Percentiles rank a stretch among this genome's conserved stretches.
Evolutionary conservation across 2,888 invertebrate genomes (phyloP).

Genomic region (Aspidiotus destructor): DNA sequence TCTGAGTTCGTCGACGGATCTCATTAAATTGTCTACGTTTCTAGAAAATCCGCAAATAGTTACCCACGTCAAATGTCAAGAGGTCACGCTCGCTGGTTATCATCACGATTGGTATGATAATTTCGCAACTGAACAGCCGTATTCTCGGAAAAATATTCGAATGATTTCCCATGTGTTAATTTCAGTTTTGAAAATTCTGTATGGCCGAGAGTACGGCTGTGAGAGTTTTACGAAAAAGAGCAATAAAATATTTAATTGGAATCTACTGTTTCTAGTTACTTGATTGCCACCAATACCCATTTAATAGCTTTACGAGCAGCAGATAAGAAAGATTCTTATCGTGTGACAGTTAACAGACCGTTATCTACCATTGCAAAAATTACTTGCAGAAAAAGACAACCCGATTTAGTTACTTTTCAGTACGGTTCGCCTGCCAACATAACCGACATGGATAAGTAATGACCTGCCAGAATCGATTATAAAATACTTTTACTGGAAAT

Average conservation of each 20-base stretch:
- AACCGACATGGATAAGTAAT: constrained; percentile 68
- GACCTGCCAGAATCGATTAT: no score
- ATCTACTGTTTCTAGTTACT: constrained; percentile 49
- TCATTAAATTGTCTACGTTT: constrained; percentile 52
- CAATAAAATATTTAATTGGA: no score
- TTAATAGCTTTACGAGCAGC: constrained; percentile 75
- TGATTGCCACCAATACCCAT: constrained; percentile 77
- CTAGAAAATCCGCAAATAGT: constrained; percentile 65
- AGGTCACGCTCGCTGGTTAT: constrained; percentile 19
- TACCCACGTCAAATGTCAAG: constrained; percentile 25
- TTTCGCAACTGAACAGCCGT: not conserved
- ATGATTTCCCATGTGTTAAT: not conserved
- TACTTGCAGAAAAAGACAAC: constrained; percentile 88
- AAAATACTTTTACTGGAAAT: no score
- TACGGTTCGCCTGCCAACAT: constrained; percentile 78
- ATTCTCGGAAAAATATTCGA: not conserved
- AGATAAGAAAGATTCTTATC: constrained; percentile 66
- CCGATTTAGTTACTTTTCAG: constrained; percentile 94
- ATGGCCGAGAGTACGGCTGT: no score
- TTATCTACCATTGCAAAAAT: constrained; percentile 91
- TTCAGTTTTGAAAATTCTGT: not conserved
- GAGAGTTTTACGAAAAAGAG: no score
- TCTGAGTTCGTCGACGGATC: constrained; percentile 43
- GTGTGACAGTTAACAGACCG: constrained; percentile 76
- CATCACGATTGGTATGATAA: constrained; percentile 23